A percentile compares a stretch with the other conserved stretches of the same genome.
phyloP scores from a whole-genome alignment of 2,888 invertebrate genomes.

The Eretmocerus hayati region DNA sequence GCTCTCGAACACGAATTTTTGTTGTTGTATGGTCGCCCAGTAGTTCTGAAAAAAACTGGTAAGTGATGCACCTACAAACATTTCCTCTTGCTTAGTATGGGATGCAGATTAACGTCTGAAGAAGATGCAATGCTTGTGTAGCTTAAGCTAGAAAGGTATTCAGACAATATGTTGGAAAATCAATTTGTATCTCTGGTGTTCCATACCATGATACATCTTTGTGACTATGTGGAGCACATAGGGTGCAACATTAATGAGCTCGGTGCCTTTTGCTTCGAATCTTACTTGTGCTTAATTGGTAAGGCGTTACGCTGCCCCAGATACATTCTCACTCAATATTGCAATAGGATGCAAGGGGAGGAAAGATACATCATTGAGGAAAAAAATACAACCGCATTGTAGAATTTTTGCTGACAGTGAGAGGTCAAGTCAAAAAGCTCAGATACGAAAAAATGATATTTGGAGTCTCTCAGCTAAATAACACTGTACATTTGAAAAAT shows the following conservation, averaged over 20 bases:
- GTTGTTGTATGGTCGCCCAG: background rate
- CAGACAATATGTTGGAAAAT: too few relatives aligned
- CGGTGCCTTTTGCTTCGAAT: background rate
- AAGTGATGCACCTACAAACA: background rate
- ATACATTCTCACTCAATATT: conserved; percentile 6
- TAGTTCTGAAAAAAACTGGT: background rate
- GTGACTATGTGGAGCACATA: too few relatives aligned
- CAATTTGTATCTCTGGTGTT: background rate
- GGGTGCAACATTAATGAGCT: background rate
- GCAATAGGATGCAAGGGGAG: background rate
- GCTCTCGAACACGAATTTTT: conserved; percentile 1
- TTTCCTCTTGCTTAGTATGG: background rate
- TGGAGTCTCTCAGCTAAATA: background rate
- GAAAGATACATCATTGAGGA: too few relatives aligned
- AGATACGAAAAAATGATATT: background rate
- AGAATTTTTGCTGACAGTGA: background rate
- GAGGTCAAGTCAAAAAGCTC: background rate
- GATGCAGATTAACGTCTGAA: background rate
- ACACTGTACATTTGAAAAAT: background rate
- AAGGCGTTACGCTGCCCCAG: background rate
- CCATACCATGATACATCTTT: background rate
- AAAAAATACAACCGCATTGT: background rate
- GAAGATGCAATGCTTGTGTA: background rate
- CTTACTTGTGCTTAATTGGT: background rate
- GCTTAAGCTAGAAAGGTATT: background rate